These are phyloP conservation scores for Xenopus laevis DNA, from an alignment of 2,113 vertebrate species.

Conservation along the genomic window DNA sequence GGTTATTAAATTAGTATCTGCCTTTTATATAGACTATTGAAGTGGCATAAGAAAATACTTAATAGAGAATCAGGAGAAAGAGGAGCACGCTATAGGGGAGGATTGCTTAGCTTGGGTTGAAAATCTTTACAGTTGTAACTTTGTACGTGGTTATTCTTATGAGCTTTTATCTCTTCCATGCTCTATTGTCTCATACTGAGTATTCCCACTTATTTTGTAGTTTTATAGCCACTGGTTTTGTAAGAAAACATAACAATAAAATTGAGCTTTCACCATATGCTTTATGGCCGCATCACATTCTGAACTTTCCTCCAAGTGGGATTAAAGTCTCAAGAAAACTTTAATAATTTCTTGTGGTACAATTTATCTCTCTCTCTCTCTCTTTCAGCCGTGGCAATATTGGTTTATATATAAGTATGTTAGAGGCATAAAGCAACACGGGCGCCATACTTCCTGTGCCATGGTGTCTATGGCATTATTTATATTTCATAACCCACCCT, in stretches of 20 bases:
- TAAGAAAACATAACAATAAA: slow-evolving; percentile 39
- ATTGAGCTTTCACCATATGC: slow-evolving; percentile 12
- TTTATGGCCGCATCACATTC: slow-evolving; percentile 29
- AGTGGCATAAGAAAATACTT: slow-evolving; percentile 44
- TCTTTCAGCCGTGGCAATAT: slow-evolving; percentile 15
- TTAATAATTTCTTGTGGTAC: slow-evolving; percentile 23
- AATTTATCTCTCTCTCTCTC: slow-evolving; percentile 15
- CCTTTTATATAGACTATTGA: slow-evolving; percentile 54
- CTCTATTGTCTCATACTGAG: slow-evolving; percentile 15
- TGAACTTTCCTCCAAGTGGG: slow-evolving; percentile 34
- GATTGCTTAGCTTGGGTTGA: slow-evolving; percentile 14
- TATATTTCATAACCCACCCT: slow-evolving; percentile 9
- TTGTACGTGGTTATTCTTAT: slow-evolving; percentile 7
- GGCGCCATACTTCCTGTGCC: slow-evolving; percentile 7
- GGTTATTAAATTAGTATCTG: slow-evolving; percentile 54
- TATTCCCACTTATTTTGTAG: slow-evolving; percentile 35
- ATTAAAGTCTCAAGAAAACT: slow-evolving; percentile 36
- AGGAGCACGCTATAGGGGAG: neutral
- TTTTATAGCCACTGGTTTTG: slow-evolving; percentile 28
- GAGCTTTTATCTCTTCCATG: slow-evolving; percentile 6
- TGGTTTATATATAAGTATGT: slow-evolving; percentile 39
- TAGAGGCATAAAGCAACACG: slow-evolving; percentile 20
- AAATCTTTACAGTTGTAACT: slow-evolving; percentile 15
- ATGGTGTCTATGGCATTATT: slow-evolving; percentile 9
- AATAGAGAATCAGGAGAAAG: slow-evolving; percentile 27